Evolutionary conservation across 2,113 vertebrate genomes (phyloP).

Genomic region (Mellivora capensis): DNA sequence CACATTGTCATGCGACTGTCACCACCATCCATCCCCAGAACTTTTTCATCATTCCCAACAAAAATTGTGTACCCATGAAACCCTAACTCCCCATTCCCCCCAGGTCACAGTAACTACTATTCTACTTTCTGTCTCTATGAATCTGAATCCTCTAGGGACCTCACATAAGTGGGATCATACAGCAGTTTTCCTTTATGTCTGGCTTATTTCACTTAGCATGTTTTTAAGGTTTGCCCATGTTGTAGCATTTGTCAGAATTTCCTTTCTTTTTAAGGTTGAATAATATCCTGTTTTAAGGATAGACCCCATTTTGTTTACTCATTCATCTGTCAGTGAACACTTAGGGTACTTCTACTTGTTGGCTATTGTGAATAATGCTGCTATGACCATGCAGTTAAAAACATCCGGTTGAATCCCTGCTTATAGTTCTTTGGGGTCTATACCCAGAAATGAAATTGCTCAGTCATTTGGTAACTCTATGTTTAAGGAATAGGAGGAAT

Average conservation of each 20-base stretch:
- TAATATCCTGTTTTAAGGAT: background rate
- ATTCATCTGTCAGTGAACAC: background rate
- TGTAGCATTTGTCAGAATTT: background rate
- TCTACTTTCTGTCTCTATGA: background rate
- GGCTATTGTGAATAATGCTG: background rate
- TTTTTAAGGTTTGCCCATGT: background rate
- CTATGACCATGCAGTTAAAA: background rate
- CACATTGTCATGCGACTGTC: background rate
- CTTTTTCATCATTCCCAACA: background rate
- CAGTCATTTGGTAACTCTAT: background rate
- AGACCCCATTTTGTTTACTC: background rate
- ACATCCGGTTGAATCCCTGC: background rate
- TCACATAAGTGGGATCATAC: background rate
- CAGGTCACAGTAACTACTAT: background rate
- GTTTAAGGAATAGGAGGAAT: background rate
- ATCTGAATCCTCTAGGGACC: background rate
- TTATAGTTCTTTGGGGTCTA: background rate
- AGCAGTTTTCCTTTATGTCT: background rate
- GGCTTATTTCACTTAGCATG: background rate
- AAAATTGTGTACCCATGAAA: background rate
- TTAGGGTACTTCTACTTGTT: background rate
- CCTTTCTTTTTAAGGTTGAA: background rate
- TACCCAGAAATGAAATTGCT: background rate
- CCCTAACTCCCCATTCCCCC: background rate
- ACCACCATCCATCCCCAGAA: background rate